These are phyloP conservation scores for Hyaena hyaena DNA, from an alignment of 2,113 vertebrate genomes.

Conservation along the genomic window DNA sequence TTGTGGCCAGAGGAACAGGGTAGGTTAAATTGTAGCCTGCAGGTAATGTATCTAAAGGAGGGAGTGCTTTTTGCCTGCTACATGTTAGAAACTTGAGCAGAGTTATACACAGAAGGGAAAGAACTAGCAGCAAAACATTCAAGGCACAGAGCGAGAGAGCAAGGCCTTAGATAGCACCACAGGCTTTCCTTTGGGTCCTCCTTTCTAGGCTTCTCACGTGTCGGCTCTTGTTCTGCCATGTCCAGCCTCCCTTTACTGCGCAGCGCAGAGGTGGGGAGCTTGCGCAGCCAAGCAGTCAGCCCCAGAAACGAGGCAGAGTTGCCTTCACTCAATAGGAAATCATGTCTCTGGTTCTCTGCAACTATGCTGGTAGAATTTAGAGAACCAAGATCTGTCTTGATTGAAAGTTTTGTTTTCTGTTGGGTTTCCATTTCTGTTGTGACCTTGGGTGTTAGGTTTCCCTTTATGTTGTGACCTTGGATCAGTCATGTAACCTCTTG, in stretches of 20 bases:
- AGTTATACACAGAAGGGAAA: not conserved
- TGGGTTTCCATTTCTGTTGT: too few relatives aligned
- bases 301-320: not conserved
- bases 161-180: too few relatives aligned
- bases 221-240: not conserved
- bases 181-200: not conserved
- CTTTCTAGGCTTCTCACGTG: not conserved
- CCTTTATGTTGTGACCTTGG: not conserved
- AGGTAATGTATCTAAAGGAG: not conserved
- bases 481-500: not conserved
- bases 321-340: not conserved
- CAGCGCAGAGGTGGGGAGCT: not conserved
- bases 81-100: not conserved
- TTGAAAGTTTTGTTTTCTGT: not conserved
- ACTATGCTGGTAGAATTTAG: not conserved
- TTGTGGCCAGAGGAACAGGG: too few relatives aligned
- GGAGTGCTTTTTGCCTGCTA: not conserved
- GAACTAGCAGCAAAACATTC: not conserved
- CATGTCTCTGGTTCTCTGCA: not conserved
- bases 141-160: not conserved
- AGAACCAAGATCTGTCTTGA: not conserved
- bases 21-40: not conserved
- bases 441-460: not conserved
- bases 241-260: not conserved
- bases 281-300: not conserved